Evolutionary conservation across 2,888 invertebrate genomes (phyloP).

Genomic region (Lycocerus yunnanus): DNA sequence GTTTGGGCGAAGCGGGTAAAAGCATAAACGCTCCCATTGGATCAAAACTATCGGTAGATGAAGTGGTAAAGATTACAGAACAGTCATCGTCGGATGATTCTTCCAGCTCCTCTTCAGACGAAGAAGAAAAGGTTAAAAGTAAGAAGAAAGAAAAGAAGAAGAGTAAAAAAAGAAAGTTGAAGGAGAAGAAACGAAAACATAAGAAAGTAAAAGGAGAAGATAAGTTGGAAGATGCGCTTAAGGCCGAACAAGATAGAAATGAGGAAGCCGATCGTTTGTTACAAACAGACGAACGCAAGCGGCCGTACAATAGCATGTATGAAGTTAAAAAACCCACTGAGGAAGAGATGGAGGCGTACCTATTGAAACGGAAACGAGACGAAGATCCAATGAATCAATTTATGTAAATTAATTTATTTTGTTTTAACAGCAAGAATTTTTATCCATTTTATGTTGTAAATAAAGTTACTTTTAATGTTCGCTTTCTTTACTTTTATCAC

Average conservation of each 20-base stretch:
- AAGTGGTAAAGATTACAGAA: conserved; percentile 21
- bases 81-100: conserved; percentile 27
- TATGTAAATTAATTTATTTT: conserved; percentile 31
- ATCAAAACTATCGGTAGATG: conserved; percentile 37
- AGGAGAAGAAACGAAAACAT: conserved; percentile 50
- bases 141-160: conserved; percentile 33
- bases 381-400: conserved; percentile 93
- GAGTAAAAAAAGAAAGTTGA: conserved; percentile 57
- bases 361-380: conserved; percentile 79
- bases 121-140: conserved; percentile 25
- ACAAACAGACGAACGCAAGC: conserved; percentile 83
- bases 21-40: conserved; percentile 37
- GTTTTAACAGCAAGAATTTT: neutral
- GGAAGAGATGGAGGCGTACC: conserved; percentile 92
- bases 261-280: conserved; percentile 67
- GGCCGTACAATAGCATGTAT: conserved; percentile 91
- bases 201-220: conserved; percentile 56
- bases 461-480: too few species aligned
- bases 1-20: conserved; percentile 76
- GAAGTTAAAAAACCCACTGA: conserved; percentile 84
- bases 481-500: too few species aligned
- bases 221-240: conserved; percentile 67
- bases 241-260: conserved; percentile 66
- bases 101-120: conserved; percentile 31
- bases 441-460: neutral